Evolutionary conservation across 2,797 vertebrate species (phyloP).

Genomic region (Sebastes hubbsi): DNA sequence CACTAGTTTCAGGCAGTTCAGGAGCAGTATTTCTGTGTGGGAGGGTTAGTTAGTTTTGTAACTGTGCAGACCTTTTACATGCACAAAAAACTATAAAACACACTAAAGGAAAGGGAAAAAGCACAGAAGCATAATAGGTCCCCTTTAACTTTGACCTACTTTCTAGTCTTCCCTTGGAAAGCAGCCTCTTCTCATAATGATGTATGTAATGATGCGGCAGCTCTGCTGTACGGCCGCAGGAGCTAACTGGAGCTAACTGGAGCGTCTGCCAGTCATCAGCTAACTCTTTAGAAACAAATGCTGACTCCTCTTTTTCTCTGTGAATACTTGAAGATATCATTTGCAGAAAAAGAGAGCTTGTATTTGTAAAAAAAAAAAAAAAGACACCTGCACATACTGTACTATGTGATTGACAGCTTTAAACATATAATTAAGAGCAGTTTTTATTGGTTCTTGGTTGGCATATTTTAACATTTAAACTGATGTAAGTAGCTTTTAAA

Average conservation of each 20-base stretch:
- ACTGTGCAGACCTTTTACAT: too few relatives aligned
- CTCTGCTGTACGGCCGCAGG: neutral
- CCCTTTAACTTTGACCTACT: slow-evolving; percentile 21
- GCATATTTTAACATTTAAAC: neutral
- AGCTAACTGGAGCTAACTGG: neutral
- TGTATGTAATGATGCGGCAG: neutral
- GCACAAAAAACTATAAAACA: too few relatives aligned
- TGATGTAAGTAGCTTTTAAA: neutral
- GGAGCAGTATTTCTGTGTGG: too few relatives aligned
- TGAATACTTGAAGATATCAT: neutral
- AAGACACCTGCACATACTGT: too few relatives aligned
- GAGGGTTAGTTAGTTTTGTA: too few relatives aligned
- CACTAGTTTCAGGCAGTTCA: too few relatives aligned
- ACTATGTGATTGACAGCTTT: neutral
- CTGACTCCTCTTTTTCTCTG: slow-evolving; percentile 11
- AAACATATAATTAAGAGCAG: neutral
- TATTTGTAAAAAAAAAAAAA: neutral
- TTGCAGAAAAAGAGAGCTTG: neutral
- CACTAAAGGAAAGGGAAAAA: neutral
- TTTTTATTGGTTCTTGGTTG: neutral
- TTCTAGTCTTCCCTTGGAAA: neutral
- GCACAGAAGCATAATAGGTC: neutral
- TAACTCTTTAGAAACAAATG: neutral
- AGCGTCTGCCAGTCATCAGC: slow-evolving; percentile 12
- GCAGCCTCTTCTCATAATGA: neutral